phyloP scores from a whole-genome alignment of 2,113 vertebrate species.

The Willisornis vidua region DNA sequence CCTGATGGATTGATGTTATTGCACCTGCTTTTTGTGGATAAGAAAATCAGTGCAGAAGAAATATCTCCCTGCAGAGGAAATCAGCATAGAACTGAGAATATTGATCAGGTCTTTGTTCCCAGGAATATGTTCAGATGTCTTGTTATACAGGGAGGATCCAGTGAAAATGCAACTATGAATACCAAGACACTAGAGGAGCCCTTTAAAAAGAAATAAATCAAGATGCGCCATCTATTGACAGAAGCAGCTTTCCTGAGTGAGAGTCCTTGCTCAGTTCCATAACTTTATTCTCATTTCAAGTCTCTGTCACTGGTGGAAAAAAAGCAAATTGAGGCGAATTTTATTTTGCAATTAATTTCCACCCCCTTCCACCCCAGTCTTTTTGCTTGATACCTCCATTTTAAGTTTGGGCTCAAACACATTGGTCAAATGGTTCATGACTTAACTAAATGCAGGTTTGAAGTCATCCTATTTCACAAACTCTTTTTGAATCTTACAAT shows the following conservation, averaged over 20 bases:
- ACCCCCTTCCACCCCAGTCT: neutral
- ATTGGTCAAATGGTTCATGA: neutral
- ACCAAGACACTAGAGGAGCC: neutral
- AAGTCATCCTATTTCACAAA: neutral
- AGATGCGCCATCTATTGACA: neutral
- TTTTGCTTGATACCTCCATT: neutral
- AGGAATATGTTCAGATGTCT: neutral
- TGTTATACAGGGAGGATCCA: neutral
- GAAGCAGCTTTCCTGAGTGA: neutral
- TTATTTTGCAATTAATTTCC: neutral
- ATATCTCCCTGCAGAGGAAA: neutral
- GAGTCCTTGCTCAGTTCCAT: neutral
- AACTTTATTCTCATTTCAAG: neutral
- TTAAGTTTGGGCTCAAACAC: neutral
- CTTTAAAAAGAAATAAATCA: neutral
- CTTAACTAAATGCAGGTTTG: neutral
- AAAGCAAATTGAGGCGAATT: neutral
- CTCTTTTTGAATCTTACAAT: neutral
- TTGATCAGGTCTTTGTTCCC: neutral
- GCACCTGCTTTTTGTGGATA: neutral
- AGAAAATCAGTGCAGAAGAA: neutral
- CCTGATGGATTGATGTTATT: neutral
- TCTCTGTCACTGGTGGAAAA: neutral
- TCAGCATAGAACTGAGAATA: neutral
- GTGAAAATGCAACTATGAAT: neutral